Conservation (phyloP, 2,113 vertebrate genomes). For the Ploceus nigricollis region DNA sequence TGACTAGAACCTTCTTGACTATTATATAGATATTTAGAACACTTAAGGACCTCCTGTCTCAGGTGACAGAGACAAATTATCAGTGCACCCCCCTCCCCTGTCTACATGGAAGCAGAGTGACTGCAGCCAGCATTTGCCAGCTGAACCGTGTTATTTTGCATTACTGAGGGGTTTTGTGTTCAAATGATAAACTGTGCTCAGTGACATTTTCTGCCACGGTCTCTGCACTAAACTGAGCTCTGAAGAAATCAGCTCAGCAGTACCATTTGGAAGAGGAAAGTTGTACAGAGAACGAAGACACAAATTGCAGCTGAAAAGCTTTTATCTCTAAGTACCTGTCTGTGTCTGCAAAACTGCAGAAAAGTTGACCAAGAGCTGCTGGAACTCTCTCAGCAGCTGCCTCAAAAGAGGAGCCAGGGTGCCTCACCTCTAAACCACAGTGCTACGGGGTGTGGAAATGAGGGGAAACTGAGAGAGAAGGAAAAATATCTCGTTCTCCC, state of each 20-base stretch:
- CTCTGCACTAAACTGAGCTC: not conserved
- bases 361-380: not conserved
- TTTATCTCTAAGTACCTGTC: not conserved
- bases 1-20: not conserved
- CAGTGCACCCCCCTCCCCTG: not conserved
- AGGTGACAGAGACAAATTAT: not conserved
- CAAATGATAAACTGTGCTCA: not conserved
- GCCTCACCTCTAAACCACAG: not conserved
- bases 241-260: conserved; percentile 13
- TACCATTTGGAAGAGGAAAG: not conserved
- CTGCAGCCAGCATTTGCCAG: not conserved
- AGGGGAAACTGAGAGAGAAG: not conserved
- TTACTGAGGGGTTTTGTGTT: not conserved
- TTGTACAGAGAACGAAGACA: not conserved
- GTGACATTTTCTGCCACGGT: not conserved
- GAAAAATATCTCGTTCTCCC: not conserved
- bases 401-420: not conserved
- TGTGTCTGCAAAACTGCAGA: not conserved
- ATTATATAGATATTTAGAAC: not conserved
- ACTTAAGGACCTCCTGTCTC: not conserved
- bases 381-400: not conserved
- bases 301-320: not conserved
- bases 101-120: not conserved
- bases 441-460: not conserved
- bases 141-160: not conserved